Percentiles rank a stretch among this genome's conserved stretches.
phyloP scores from a whole-genome alignment of 1,140 invertebrate genomes.

The Drosophila jambulina region DNA sequence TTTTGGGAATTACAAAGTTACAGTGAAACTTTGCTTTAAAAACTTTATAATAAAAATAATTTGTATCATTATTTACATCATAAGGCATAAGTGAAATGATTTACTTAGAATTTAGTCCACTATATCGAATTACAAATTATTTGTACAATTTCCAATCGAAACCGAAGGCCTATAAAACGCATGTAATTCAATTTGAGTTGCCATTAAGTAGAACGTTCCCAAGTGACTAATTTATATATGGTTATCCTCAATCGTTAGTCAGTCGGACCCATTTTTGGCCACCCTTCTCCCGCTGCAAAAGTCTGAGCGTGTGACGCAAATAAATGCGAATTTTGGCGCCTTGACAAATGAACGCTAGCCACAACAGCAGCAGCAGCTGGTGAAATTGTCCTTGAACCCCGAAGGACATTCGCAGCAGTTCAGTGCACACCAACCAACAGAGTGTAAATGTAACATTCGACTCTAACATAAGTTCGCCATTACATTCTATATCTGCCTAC shows the following conservation, averaged over 20 bases:
- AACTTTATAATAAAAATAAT: neutral
- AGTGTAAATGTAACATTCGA: constrained; percentile 6
- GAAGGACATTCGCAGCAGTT: constrained; percentile 11
- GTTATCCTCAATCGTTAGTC: constrained; percentile 10
- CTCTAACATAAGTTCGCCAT: neutral
- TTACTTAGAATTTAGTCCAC: neutral
- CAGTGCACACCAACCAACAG: neutral
- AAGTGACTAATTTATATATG: constrained; percentile 44
- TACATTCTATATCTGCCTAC: constrained; percentile 9
- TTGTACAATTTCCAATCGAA: neutral
- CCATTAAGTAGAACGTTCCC: constrained; percentile 30
- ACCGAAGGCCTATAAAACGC: neutral
- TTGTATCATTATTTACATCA: neutral
- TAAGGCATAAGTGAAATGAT: neutral
- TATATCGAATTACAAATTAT: neutral
- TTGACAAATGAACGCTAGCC: constrained; percentile 17
- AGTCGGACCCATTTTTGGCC: constrained; percentile 1
- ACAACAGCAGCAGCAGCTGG: constrained; percentile 13
- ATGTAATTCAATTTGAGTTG: constrained; percentile 8
- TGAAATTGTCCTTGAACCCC: constrained; percentile 23
- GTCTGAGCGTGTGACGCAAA: constrained; percentile 20
- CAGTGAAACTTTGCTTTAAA: neutral
- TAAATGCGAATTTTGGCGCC: constrained; percentile 18
- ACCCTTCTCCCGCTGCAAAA: neutral
- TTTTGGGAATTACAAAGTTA: constrained; percentile 11